Conservation (phyloP, 2,113 vertebrate species). For the Oceanodroma tethys region DNA sequence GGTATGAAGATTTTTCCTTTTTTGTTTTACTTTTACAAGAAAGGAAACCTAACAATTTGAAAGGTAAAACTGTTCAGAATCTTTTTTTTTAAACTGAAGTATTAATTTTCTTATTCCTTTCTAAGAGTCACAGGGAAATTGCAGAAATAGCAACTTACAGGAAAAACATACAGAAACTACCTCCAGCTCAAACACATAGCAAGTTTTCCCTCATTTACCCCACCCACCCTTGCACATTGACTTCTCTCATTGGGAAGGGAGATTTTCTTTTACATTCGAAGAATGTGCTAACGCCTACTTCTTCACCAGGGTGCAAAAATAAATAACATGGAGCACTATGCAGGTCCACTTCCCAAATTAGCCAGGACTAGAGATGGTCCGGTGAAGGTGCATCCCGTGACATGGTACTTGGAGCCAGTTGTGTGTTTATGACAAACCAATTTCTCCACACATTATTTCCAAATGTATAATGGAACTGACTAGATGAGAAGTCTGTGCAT, state of each 20-base stretch:
- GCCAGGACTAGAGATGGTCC: background rate
- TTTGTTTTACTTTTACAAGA: background rate
- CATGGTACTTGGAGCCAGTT: background rate
- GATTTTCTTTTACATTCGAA: background rate
- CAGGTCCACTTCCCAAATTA: background rate
- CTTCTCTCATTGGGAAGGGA: background rate
- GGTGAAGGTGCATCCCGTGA: background rate
- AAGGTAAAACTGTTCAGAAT: background rate
- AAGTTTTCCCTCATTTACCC: background rate
- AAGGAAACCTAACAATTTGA: background rate
- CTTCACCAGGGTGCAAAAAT: background rate
- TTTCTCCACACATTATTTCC: background rate
- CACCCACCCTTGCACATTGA: background rate
- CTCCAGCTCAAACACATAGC: background rate
- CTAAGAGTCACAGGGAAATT: background rate
- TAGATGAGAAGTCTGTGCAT: slow-evolving; percentile 46
- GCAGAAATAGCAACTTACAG: background rate
- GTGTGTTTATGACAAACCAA: background rate
- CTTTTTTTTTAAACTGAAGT: background rate
- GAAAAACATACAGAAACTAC: background rate
- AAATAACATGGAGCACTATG: background rate
- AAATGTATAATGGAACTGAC: slow-evolving; percentile 12
- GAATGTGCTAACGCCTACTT: background rate
- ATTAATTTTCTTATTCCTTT: background rate
- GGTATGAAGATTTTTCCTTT: background rate